phyloP scores from a whole-genome alignment of 2,797 vertebrate genomes.

The Rhinophrynus dorsalis region DNA sequence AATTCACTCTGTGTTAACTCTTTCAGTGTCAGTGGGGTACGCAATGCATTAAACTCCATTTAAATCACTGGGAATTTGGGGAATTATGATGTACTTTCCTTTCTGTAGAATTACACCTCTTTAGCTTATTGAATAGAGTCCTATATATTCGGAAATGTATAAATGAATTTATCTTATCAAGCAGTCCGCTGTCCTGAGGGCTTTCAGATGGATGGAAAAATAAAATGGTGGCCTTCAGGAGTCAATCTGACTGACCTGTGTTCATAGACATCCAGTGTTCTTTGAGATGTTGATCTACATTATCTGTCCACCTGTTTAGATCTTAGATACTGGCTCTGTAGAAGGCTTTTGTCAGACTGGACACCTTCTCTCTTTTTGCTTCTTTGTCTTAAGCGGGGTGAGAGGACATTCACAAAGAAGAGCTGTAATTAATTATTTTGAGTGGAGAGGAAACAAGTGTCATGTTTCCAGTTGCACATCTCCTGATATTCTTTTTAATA shows the following conservation, averaged over 20 bases:
- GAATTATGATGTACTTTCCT: too few relatives aligned
- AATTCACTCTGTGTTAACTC: too few relatives aligned
- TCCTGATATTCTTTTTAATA: too few relatives aligned
- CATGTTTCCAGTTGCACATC: too few relatives aligned
- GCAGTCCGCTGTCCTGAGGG: background rate
- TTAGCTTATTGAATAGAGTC: too few relatives aligned
- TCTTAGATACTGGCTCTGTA: background rate
- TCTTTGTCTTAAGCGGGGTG: background rate
- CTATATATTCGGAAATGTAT: background rate
- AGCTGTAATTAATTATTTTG: too few relatives aligned
- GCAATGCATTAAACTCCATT: too few relatives aligned
- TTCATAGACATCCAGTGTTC: background rate
- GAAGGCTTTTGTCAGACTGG: background rate
- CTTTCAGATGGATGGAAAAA: background rate
- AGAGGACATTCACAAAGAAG: too few relatives aligned
- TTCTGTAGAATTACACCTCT: too few relatives aligned
- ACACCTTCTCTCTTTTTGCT: background rate
- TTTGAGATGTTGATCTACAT: background rate
- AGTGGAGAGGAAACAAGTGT: too few relatives aligned
- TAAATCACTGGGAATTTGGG: too few relatives aligned
- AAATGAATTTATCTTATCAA: background rate
- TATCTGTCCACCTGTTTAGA: slow-evolving; percentile 2
- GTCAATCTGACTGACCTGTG: background rate
- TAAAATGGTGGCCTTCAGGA: background rate
- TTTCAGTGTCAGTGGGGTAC: too few relatives aligned